Evolutionary conservation across 1,140 invertebrate genomes (phyloP).

Genomic region (Varroa destructor): DNA sequence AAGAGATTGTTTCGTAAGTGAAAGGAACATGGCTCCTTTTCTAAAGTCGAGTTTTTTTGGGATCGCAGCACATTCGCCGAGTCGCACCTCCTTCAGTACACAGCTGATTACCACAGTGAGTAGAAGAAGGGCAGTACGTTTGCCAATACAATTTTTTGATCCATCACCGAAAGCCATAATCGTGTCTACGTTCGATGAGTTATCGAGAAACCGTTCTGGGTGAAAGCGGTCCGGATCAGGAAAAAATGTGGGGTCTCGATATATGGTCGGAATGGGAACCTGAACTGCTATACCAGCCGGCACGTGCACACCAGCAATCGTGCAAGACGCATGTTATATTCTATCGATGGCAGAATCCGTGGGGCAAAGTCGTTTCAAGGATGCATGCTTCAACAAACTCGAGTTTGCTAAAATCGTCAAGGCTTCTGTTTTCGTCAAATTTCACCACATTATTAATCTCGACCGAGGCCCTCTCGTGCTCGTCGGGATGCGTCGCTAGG

Average conservation of each 20-base stretch:
- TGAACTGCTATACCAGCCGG: neutral
- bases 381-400: conserved; percentile 2
- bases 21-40: too few relatives aligned
- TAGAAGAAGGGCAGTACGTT: neutral
- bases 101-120: neutral
- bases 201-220: conserved; percentile 6
- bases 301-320: neutral
- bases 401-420: neutral
- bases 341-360: conserved; percentile 9
- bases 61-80: too few relatives aligned
- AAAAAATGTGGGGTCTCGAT: neutral
- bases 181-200: neutral
- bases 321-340: neutral
- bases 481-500: conserved; percentile 2
- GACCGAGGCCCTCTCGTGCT: neutral
- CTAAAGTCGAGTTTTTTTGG: too few relatives aligned
- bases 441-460: neutral
- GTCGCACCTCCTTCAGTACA: too few relatives aligned
- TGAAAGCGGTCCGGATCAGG: neutral
- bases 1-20: too few relatives aligned
- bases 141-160: neutral
- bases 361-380: conserved; percentile 5
- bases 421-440: neutral
- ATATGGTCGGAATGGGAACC: neutral
- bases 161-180: conserved; percentile 10